Evolutionary conservation across 92 coral and sea anemone species (phyloP).

Genomic region (Plumapathes pennacea): DNA sequence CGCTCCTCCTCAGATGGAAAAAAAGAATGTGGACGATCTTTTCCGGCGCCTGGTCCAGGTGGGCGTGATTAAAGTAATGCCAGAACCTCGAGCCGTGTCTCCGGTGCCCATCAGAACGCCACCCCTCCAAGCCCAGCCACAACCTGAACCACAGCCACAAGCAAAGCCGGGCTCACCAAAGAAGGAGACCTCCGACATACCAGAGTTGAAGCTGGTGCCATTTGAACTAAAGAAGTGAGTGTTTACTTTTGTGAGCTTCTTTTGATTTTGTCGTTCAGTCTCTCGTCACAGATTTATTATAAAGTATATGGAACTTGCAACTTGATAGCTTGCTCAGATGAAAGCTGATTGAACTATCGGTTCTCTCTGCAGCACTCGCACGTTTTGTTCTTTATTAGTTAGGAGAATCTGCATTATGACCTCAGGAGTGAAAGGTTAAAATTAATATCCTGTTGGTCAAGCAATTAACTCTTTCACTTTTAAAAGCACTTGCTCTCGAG

Average conservation of each 20-base stretch:
- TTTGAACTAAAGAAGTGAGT: constrained; percentile 82
- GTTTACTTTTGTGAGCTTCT: too few relatives aligned
- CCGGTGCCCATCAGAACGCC: constrained; percentile 66
- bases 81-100: constrained; percentile 58
- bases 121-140: constrained; percentile 28
- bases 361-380: too few relatives aligned
- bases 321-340: too few relatives aligned
- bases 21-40: constrained; percentile 85
- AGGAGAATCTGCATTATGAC: too few relatives aligned
- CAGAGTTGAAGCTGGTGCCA: constrained; percentile 67
- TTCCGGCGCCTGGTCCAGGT: constrained; percentile 71
- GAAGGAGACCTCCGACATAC: constrained; percentile 48
- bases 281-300: too few relatives aligned
- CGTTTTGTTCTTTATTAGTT: too few relatives aligned
- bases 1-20: constrained; percentile 73
- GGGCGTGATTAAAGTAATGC: constrained; percentile 84
- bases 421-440: too few relatives aligned
- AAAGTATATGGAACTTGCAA: too few relatives aligned
- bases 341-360: too few relatives aligned
- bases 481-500: too few relatives aligned
- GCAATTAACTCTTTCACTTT: too few relatives aligned
- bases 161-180: constrained; percentile 7
- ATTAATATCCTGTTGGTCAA: too few relatives aligned
- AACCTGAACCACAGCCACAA: constrained; percentile 28
- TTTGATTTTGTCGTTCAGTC: not conserved